A percentile compares a stretch with the other conserved stretches of the same genome.
phyloP scores from a whole-genome alignment of 2,113 vertebrate species.

The Pachyramphus minor region DNA sequence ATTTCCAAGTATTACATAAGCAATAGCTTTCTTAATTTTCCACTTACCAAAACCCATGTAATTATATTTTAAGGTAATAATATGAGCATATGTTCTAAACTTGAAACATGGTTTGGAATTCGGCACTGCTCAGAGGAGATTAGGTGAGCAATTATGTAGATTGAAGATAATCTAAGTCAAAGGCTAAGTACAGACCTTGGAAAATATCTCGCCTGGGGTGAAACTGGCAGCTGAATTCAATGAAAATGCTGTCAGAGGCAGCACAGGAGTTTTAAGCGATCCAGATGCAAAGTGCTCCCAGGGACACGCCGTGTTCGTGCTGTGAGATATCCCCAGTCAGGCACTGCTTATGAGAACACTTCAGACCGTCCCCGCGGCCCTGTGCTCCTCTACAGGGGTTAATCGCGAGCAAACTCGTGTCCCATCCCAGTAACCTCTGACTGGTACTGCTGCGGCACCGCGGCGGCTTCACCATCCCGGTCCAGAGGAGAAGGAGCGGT shows the following conservation, averaged over 20 bases:
- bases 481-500: fast-evolving
- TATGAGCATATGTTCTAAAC: neutral
- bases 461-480: fast-evolving
- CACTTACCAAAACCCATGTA: slow-evolving; percentile 2
- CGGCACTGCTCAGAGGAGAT: neutral
- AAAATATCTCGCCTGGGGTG: neutral
- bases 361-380: neutral
- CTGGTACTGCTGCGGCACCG: neutral
- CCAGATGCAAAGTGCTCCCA: neutral
- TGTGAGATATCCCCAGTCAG: neutral
- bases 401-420: neutral
- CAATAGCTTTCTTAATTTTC: slow-evolving; percentile 13
- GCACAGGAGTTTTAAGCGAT: neutral
- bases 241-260: neutral
- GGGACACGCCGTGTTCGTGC: neutral
- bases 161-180: neutral
- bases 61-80: slow-evolving; percentile 39
- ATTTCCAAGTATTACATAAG: neutral
- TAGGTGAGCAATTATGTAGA: neutral
- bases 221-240: neutral
- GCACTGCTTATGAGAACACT: neutral
- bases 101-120: neutral
- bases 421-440: neutral
- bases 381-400: neutral
- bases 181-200: neutral